phyloP scores from a whole-genome alignment of 1,140 invertebrate species.

The Sinella curviseta region DNA sequence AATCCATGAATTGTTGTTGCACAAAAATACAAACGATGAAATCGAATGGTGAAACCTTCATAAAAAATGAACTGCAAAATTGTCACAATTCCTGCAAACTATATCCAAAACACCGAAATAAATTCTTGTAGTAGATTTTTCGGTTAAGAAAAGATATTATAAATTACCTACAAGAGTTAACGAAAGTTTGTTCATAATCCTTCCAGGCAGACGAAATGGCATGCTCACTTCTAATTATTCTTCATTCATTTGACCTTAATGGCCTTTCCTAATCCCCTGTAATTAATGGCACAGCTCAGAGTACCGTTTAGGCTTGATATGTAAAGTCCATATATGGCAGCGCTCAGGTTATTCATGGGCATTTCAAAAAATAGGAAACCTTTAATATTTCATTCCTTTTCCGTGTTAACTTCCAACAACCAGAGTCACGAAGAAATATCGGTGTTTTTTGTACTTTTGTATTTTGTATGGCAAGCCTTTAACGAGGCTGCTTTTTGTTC shows the following conservation, averaged over 20 bases:
- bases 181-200: too few relatives aligned
- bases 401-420: neutral
- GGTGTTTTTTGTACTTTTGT: neutral
- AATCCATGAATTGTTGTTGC: too few relatives aligned
- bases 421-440: neutral
- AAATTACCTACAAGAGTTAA: too few relatives aligned
- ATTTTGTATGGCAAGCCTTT: neutral
- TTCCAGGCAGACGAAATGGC: too few relatives aligned
- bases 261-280: constrained; percentile 36
- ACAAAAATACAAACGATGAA: too few relatives aligned
- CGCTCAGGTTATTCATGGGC: constrained; percentile 9
- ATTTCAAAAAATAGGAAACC: constrained; percentile 20
- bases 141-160: too few relatives aligned
- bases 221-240: constrained; percentile 33
- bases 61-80: too few relatives aligned
- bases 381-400: constrained; percentile 5
- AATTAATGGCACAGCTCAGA: constrained; percentile 32
- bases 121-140: too few relatives aligned
- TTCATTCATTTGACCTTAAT: constrained; percentile 31
- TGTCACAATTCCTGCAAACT: too few relatives aligned
- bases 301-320: neutral
- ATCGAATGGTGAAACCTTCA: too few relatives aligned
- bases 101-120: too few relatives aligned
- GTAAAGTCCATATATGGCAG: constrained; percentile 26
- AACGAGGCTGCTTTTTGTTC: neutral